Conservation (phyloP, 2,888 invertebrate species). For the Lepetodrilus schrolli region DNA sequence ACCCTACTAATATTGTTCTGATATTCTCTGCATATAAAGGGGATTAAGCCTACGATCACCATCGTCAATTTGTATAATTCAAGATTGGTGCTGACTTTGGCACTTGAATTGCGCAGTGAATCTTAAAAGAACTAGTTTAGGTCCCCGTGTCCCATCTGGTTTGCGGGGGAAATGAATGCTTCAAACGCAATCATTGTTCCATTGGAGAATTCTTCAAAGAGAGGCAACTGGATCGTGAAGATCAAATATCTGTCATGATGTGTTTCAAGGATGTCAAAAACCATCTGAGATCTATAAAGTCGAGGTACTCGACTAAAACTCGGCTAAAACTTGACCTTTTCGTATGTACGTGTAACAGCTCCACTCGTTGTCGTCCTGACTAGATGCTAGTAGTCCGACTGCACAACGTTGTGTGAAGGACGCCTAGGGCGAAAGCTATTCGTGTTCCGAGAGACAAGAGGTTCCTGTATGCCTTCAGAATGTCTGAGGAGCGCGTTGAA, state of each 20-base stretch:
- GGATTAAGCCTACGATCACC: too few species aligned
- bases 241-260: conserved; percentile 16
- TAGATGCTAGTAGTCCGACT: not conserved
- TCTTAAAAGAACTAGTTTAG: too few species aligned
- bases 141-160: conserved; percentile 11
- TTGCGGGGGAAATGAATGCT: conserved; percentile 5
- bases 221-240: conserved; percentile 13
- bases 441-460: conserved; percentile 9
- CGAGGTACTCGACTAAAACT: not conserved
- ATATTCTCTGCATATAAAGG: too few species aligned
- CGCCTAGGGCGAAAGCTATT: not conserved
- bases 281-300: conserved; percentile 3
- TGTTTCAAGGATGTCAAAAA: conserved; percentile 6
- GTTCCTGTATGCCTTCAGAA: not conserved
- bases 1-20: too few species aligned
- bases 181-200: conserved; percentile 19
- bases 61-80: too few species aligned
- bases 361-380: not conserved
- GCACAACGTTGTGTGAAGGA: not conserved
- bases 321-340: conserved; percentile 3
- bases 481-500: not conserved
- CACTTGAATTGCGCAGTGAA: too few species aligned
- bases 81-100: too few species aligned
- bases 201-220: conserved; percentile 20
- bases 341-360: not conserved